A percentile compares a stretch with the other conserved stretches of the same genome.
These are phyloP conservation scores for Euplexia lucipara DNA, from an alignment of 2,888 invertebrate genomes.

Conservation along the genomic window DNA sequence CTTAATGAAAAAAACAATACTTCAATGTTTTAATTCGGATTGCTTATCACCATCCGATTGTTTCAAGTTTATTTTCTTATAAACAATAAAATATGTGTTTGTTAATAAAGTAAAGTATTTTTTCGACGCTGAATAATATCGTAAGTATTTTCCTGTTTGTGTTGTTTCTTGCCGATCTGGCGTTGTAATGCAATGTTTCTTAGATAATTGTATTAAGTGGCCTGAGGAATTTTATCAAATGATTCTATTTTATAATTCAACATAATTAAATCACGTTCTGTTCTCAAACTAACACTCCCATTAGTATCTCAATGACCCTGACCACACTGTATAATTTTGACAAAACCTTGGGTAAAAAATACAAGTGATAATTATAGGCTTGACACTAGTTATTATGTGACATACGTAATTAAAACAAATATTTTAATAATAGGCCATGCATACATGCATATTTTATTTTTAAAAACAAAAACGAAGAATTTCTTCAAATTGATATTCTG, in stretches of 20 bases:
- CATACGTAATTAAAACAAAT: not conserved
- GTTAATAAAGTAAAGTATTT: slow-evolving; percentile 22
- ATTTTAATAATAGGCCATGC: not conserved
- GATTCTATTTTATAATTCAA: not conserved
- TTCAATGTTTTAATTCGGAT: not conserved
- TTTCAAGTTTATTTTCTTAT: slow-evolving; percentile 3
- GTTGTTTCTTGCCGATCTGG: slow-evolving; percentile 30
- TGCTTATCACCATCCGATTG: not conserved
- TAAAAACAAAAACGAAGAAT: not conserved
- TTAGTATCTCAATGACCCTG: not conserved
- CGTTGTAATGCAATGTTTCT: slow-evolving; percentile 20
- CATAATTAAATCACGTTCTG: too few species aligned
- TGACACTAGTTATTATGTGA: slow-evolving; percentile 5
- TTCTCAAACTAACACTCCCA: not conserved
- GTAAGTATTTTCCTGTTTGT: slow-evolving; percentile 58
- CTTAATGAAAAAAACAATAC: not conserved
- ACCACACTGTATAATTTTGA: not conserved
- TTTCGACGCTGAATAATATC: slow-evolving; percentile 35
- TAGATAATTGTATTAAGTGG: slow-evolving; percentile 9
- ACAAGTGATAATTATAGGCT: not conserved
- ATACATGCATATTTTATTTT: slow-evolving; percentile 2
- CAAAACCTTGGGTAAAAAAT: not conserved
- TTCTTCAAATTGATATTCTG: slow-evolving; percentile 1
- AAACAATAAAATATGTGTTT: slow-evolving; percentile 6
- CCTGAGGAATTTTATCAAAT: slow-evolving; percentile 14